phyloP scores from a whole-genome alignment of 2,113 vertebrate species.

The Nerophis ophidion region DNA sequence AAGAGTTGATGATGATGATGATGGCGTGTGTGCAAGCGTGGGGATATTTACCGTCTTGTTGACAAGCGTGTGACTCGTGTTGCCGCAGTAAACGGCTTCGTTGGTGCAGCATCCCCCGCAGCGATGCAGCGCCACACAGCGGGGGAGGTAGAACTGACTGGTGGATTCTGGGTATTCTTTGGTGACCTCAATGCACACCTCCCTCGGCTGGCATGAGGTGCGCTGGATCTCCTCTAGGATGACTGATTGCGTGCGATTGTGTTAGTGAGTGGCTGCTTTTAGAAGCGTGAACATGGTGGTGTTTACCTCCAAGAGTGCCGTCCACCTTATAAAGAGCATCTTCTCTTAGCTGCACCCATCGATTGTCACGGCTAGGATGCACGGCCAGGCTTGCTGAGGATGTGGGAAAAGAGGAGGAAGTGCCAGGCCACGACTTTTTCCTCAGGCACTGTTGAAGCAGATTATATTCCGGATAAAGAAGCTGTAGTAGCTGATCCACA shows the following conservation, averaged over 20 bases:
- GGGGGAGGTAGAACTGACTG: slow-evolving; percentile 64
- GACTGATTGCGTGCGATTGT: slow-evolving; percentile 42
- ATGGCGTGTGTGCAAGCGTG: neutral
- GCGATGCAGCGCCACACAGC: slow-evolving; percentile 67
- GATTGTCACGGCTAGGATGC: slow-evolving; percentile 19
- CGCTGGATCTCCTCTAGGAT: slow-evolving; percentile 66
- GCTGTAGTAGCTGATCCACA: slow-evolving; percentile 58
- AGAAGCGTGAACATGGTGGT: neutral
- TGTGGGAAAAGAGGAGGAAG: slow-evolving; percentile 26
- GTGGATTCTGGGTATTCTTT: slow-evolving; percentile 69
- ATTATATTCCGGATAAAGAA: slow-evolving; percentile 59
- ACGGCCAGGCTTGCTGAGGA: slow-evolving; percentile 26
- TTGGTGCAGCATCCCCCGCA: slow-evolving; percentile 69
- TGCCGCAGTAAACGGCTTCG: slow-evolving; percentile 65
- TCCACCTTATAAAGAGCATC: slow-evolving; percentile 52
- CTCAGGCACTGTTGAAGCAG: slow-evolving; percentile 60
- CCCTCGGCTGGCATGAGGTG: slow-evolving; percentile 64
- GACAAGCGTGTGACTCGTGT: slow-evolving; percentile 59
- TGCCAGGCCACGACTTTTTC: slow-evolving; percentile 40
- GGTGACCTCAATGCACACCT: slow-evolving; percentile 68
- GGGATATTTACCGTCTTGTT: slow-evolving; percentile 67
- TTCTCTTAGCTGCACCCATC: slow-evolving; percentile 43
- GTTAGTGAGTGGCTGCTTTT: neutral
- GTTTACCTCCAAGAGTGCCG: slow-evolving; percentile 48
- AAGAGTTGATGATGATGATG: neutral